Conservation (phyloP, 2,113 vertebrate species). For the Microtus richardsoni region DNA sequence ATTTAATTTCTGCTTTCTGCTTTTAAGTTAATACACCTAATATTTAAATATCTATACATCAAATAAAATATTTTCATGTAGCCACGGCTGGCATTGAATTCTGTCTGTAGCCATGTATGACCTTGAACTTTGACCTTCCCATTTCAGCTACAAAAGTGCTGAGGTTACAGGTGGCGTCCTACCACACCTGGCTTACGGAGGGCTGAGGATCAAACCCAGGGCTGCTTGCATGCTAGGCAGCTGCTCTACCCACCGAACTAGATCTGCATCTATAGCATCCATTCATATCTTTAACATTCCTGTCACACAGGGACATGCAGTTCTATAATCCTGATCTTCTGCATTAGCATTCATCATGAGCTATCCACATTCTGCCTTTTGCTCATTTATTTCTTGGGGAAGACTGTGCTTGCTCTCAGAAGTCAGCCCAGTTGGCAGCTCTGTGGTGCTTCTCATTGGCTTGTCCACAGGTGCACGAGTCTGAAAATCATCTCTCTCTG, state of each 20-base stretch:
- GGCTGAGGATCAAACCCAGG: neutral
- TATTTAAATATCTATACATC: neutral
- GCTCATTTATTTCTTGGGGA: neutral
- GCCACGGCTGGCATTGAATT: neutral
- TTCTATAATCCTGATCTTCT: neutral
- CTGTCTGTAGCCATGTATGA: neutral
- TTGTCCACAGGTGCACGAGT: neutral
- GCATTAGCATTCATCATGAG: neutral
- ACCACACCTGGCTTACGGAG: neutral
- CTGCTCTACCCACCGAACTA: neutral
- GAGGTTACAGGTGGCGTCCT: neutral
- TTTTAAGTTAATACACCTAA: neutral
- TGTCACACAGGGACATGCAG: neutral
- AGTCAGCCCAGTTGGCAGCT: neutral
- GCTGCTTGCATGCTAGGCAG: neutral
- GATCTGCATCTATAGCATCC: neutral
- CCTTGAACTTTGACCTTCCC: neutral
- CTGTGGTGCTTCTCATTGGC: neutral
- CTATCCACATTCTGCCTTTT: neutral
- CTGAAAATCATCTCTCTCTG: neutral
- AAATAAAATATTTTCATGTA: neutral
- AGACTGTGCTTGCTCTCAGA: neutral
- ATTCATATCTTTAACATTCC: neutral
- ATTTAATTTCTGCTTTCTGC: neutral
- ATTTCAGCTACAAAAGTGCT: neutral